Conservation (phyloP, 2,797 vertebrate genomes). For the Ceyx erithaca region DNA sequence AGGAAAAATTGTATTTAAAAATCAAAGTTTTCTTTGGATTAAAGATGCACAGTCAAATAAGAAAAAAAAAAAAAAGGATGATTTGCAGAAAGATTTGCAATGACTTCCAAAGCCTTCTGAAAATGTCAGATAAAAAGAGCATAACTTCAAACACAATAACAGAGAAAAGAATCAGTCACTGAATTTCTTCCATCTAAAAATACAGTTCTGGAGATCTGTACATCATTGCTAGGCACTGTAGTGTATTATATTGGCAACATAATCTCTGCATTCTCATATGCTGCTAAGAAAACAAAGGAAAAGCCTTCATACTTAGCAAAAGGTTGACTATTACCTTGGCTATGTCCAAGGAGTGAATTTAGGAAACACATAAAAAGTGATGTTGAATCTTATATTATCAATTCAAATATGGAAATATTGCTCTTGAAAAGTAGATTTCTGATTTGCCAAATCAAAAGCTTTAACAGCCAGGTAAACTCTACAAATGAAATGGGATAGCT, state of each 20-base stretch:
- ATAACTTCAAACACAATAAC: not conserved
- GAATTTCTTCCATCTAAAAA: not conserved
- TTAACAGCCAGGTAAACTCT: not conserved
- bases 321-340: not conserved
- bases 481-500: not conserved
- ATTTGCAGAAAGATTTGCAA: not conserved
- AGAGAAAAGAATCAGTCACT: not conserved
- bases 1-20: not conserved
- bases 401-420: not conserved
- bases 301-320: not conserved
- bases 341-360: not conserved
- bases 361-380: not conserved
- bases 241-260: not conserved
- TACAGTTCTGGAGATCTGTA: not conserved
- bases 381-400: not conserved
- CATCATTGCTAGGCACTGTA: not conserved
- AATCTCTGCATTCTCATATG: not conserved
- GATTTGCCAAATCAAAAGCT: not conserved
- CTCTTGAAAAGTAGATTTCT: not conserved
- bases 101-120: not conserved
- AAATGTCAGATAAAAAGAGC: not conserved
- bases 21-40: not conserved
- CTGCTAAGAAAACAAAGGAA: not conserved
- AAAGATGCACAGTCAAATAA: not conserved
- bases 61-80: not conserved